Evolutionary conservation across 2,888 invertebrate genomes (phyloP), one percentile per base, ranked within the genome.

Genomic region (Clusia tigrina): DNA sequence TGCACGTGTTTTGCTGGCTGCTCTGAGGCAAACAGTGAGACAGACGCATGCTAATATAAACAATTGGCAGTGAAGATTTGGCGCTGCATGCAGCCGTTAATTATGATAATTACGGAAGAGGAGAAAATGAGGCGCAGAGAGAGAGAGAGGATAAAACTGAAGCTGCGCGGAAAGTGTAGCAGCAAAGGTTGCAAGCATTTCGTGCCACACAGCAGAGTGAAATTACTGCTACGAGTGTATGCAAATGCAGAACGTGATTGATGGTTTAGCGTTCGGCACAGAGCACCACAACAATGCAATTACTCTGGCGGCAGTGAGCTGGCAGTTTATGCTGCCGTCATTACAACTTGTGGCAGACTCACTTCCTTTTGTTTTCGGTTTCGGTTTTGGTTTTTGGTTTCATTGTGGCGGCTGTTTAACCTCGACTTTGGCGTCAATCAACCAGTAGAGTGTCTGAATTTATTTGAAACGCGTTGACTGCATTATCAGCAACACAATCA

Each of bases 231-330:
- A 3, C 15, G 6, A 18, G 37, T 20, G 9, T 69, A 69, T 69
- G 67, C 69, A 69, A 69, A 69, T 69, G 66, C 65, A 62, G 58
- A 63, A 63, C 67, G 69, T 67, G 69, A 69, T 69, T 69, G 69
- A 69, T 69, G 69, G 67, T 65, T 15, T 26, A 25, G n/a, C 25
- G 25, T 12, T 54, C 15, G 15, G 15, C 2, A 25, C 25, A 15
- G 18, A 54, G 54, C 37, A 20, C 1, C 6, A n/a, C n/a, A 32
- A 26, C 23, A 26, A 54, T 15, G 32, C 37, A 20, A 23, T 58
- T 58, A 23, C 53, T 53, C 53, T 58, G 52, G 58, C 46, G 58
- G 25, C 22, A 46, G 3, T 51, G 17, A 24, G 48, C 18, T 6
- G 37, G 25, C 2, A 32, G 18, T 1, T 26, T 54, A 10, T 15